Base-by-base conservation (phyloP, 2,113 vertebrate species). In the Tachysurus vachellii region DNA sequence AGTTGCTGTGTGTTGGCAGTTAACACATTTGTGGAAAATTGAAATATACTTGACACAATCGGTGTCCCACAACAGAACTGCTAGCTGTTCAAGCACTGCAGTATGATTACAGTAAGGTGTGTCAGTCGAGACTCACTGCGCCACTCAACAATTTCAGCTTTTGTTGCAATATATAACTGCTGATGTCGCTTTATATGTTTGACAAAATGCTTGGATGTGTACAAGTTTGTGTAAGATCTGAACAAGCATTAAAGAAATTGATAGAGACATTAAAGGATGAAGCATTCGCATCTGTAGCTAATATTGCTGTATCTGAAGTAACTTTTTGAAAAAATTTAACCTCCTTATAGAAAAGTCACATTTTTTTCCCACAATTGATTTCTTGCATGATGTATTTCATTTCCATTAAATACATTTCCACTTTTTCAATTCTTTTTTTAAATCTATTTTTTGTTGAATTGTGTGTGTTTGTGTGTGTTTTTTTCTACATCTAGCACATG, bases 191-290 rank as follows among this genome's bases (percentile, higher is more conserved):
- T 44, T 64, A 83, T 54, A 79, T 56, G 21, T 21, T 79, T 28
- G 62, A 80, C 47, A 77, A 75, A 87, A 61, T 28, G 31, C 73
- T 31, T 87, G 86, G 81, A 44, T 77, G 47, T 83, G 73, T 80
- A 59, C 16, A 80, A 80, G 79, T 80, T 42, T 31, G 44, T 82
- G 28, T 61, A 73, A 56, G 64, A 87, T 82, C 16, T 71, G 62
- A 84, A 62, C 31, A 59, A 36, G n/a, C 54, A 80, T 80, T 59
- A 59, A 36, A 36, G 54, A 80, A 57, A 36, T 59, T 2, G 4
- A 59, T 42, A 6, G 36, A 36, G 56, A 57, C 50, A 31, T 80
- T 56, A 79, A 54, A 75, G 44, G 42, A n/a, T 36, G 17, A 61
- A 81, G 82, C 82, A 70, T 54, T 31, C 0, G 10, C 6, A 16